Evolutionary conservation across 2,888 invertebrate genomes (phyloP).

Genomic region (Heliconius erato): DNA sequence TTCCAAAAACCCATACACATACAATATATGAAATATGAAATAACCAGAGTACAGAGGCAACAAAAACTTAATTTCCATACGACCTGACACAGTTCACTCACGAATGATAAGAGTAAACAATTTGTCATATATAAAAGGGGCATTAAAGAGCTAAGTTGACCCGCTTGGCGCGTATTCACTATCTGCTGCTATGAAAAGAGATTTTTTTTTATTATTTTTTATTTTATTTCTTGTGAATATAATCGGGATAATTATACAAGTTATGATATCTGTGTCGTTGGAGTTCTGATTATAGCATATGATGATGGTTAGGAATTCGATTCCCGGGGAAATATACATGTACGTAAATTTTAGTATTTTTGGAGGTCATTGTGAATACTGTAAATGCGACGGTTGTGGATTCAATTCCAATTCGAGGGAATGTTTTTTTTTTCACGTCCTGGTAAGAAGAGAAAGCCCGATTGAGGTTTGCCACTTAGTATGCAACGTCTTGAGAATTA

Average conservation of each 20-base stretch:
- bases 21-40: conserved; percentile 25
- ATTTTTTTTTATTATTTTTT: neutral
- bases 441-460: no score
- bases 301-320: no score
- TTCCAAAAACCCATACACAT: neutral
- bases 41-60: conserved; percentile 23
- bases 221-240: conserved; percentile 1
- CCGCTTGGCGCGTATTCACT: conserved; percentile 45
- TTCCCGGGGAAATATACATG: no score
- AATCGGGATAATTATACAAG: conserved; percentile 9
- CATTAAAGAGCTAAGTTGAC: conserved; percentile 40
- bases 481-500: no score
- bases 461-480: no score
- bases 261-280: neutral
- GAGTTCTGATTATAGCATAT: neutral
- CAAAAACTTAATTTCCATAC: conserved; percentile 40
- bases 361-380: no score
- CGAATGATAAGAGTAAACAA: conserved; percentile 41
- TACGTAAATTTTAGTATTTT: no score
- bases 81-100: conserved; percentile 45
- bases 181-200: conserved; percentile 16
- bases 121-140: conserved; percentile 40
- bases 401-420: no score
- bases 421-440: no score
- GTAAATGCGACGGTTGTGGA: no score